A percentile compares a stretch with the other conserved stretches of the same genome.
Conservation (phyloP, 2,888 invertebrate species). For the Pachydiplax longipennis region DNA sequence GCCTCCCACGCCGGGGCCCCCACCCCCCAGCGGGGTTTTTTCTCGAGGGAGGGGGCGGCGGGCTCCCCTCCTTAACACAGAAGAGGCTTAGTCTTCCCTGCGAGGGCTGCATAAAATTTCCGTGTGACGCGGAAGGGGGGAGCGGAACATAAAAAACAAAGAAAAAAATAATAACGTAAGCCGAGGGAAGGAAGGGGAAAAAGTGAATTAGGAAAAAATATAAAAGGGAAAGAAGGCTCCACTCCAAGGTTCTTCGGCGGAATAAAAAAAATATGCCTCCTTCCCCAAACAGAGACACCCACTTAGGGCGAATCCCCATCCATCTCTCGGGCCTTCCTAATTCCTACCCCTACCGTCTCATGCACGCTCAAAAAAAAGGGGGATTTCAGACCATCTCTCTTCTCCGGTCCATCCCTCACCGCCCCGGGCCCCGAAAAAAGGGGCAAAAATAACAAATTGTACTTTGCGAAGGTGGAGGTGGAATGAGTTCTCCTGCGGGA, state of each 20-base stretch:
- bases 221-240: not conserved
- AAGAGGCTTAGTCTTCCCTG: constrained; percentile 10
- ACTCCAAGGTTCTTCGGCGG: not conserved
- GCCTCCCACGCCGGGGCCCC: not conserved
- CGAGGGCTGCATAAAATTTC: constrained; percentile 27
- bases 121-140: not conserved
- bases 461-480: constrained; percentile 39
- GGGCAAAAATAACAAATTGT: constrained; percentile 43
- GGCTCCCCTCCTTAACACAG: not conserved
- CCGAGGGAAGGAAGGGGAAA: not conserved
- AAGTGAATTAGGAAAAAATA: constrained; percentile 7
- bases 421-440: not conserved
- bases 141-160: not conserved
- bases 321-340: constrained; percentile 16
- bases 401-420: not conserved
- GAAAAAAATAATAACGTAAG: not conserved
- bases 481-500: not conserved
- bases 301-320: constrained; percentile 13
- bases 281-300: constrained; percentile 4
- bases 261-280: not conserved
- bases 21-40: constrained; percentile 2
- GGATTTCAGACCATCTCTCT: not conserved
- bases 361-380: not conserved
- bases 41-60: not conserved
- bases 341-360: not conserved